Evolutionary conservation across 2,113 vertebrate species (phyloP).

Genomic region (Suncus etruscus): DNA sequence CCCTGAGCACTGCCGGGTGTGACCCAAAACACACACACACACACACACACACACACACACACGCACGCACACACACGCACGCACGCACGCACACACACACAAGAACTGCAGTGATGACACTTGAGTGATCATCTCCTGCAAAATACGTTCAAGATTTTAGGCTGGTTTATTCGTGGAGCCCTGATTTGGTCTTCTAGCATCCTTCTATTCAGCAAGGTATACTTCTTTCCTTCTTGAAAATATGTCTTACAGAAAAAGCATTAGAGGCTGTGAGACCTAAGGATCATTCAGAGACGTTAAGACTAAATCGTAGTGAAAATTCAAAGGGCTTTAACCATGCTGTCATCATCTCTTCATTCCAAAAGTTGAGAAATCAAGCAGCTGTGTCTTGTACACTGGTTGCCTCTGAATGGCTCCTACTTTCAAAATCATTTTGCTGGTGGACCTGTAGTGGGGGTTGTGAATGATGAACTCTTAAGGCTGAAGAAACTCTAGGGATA

Average conservation of each 20-base stretch:
- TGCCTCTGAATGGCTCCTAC: not conserved
- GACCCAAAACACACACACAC: no score
- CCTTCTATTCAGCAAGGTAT: not conserved
- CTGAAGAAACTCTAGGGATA: not conserved
- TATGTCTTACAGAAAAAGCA: not conserved
- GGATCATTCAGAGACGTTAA: not conserved
- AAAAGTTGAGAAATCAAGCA: not conserved
- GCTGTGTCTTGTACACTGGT: not conserved
- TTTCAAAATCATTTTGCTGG: constrained; percentile 15
- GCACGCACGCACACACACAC: no score
- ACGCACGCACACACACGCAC: no score
- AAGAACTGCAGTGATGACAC: not conserved
- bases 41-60: no score
- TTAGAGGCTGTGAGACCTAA: not conserved
- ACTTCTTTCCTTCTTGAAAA: constrained; percentile 17
- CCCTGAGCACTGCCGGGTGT: no score
- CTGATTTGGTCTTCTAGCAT: not conserved
- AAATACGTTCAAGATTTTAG: not conserved
- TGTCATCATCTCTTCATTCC: not conserved
- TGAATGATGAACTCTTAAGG: not conserved
- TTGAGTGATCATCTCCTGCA: not conserved
- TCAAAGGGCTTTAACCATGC: not conserved
- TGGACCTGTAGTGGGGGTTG: not conserved
- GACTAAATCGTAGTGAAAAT: constrained; percentile 29
- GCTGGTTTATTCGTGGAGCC: not conserved